Evolutionary conservation across 2,888 invertebrate species (phyloP).

Genomic region (Apodemia zela): DNA sequence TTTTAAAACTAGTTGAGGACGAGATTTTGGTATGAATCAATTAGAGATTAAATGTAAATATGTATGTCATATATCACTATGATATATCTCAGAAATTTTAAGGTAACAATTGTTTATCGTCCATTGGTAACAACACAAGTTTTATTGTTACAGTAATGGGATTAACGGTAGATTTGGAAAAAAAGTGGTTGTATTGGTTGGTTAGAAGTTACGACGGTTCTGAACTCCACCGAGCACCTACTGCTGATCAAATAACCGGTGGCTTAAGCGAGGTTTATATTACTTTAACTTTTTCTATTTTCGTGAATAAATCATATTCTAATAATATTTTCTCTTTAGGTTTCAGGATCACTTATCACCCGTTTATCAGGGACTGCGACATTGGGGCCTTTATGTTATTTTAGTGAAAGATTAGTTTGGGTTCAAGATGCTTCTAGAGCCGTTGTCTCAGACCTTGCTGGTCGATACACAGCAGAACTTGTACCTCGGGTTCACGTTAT

Average conservation of each 20-base stretch:
- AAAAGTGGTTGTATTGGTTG: constrained; percentile 91
- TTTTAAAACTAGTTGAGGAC: too few species aligned
- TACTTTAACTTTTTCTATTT: neutral
- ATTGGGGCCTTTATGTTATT: constrained; percentile 88
- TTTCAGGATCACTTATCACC: constrained; percentile 60
- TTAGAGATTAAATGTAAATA: too few species aligned
- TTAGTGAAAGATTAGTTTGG: constrained; percentile 92
- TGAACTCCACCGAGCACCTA: constrained; percentile 85
- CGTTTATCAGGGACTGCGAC: constrained; percentile 69
- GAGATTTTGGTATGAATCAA: too few species aligned
- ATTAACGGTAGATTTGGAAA: constrained; percentile 88
- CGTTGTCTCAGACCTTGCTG: constrained; percentile 87
- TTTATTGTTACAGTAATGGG: constrained; percentile 85
- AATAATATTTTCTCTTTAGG: constrained; percentile 39
- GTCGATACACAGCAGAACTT: constrained; percentile 86
- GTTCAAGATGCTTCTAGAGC: constrained; percentile 86
- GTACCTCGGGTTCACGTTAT: constrained; percentile 84
- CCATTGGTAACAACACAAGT: too few species aligned
- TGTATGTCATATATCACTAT: too few species aligned
- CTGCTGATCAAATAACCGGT: constrained; percentile 78
- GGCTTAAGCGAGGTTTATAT: constrained; percentile 56
- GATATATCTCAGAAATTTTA: too few species aligned
- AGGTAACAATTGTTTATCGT: too few species aligned
- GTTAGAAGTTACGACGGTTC: constrained; percentile 89
- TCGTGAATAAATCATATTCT: neutral